A percentile compares a stretch with the other conserved stretches of the same genome.
phyloP scores from a whole-genome alignment of 1,140 invertebrate genomes.

The Calliphora vicina region DNA sequence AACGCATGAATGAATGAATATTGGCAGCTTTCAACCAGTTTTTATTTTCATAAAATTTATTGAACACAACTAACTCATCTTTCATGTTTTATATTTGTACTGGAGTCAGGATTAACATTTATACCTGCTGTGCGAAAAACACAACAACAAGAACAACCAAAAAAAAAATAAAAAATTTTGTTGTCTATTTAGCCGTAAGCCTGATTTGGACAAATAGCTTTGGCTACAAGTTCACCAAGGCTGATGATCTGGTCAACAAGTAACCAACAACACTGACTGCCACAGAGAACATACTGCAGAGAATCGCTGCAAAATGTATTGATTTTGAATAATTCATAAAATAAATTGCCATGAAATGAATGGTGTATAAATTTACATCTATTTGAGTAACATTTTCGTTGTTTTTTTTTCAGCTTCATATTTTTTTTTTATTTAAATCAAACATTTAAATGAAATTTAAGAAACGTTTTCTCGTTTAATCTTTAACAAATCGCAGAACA shows the following conservation, averaged over 20 bases:
- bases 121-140: conserved; percentile 22
- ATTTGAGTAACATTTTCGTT: neutral
- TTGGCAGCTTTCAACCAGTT: conserved; percentile 33
- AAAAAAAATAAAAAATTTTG: conserved; percentile 8
- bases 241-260: neutral
- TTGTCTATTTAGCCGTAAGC: conserved; percentile 35
- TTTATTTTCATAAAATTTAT: conserved; percentile 22
- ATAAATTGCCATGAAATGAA: neutral
- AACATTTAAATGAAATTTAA: conserved; percentile 5
- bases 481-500: neutral
- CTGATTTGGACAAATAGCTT: conserved; percentile 30
- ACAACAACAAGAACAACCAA: neutral
- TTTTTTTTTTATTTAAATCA: neutral
- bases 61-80: conserved; percentile 31
- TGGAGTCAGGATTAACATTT: conserved; percentile 22
- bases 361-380: neutral
- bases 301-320: neutral
- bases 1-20: conserved; percentile 1
- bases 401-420: neutral
- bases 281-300: neutral
- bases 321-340: conserved; percentile 10
- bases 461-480: neutral
- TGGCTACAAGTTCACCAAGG: neutral
- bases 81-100: conserved; percentile 28
- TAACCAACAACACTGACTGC: neutral